Evolutionary conservation across 2,113 vertebrate species (phyloP).

Genomic region (Empidonax traillii): DNA sequence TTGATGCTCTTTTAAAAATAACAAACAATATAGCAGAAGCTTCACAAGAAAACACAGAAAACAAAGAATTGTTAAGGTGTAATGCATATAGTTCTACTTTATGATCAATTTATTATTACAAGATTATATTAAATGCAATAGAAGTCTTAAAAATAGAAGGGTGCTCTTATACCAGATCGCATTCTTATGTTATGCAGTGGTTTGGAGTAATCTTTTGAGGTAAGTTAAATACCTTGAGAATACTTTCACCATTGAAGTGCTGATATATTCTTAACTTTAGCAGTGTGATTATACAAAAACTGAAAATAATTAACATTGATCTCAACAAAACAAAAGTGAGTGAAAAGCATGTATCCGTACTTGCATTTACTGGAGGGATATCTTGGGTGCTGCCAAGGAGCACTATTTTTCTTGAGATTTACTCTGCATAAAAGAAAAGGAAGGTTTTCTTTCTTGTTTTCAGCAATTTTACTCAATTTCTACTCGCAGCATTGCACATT

Average conservation of each 20-base stretch:
- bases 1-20: neutral
- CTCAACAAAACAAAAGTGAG: neutral
- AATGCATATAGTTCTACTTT: neutral
- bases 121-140: neutral
- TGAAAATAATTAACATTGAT: neutral
- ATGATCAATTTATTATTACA: neutral
- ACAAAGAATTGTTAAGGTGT: neutral
- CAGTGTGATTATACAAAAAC: neutral
- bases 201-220: neutral
- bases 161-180: neutral
- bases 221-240: neutral
- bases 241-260: neutral
- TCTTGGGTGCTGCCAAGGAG: neutral
- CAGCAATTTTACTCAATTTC: slow-evolving; percentile 42
- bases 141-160: neutral
- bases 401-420: slow-evolving; percentile 17
- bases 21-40: neutral
- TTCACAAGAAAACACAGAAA: neutral
- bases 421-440: neutral
- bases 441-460: slow-evolving; percentile 39
- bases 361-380: neutral
- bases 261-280: neutral
- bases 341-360: neutral
- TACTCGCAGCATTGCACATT: slow-evolving; percentile 28
- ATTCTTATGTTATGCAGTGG: neutral